Base-by-base conservation (phyloP, 2,113 vertebrate genomes). In the Numida meleagris region DNA sequence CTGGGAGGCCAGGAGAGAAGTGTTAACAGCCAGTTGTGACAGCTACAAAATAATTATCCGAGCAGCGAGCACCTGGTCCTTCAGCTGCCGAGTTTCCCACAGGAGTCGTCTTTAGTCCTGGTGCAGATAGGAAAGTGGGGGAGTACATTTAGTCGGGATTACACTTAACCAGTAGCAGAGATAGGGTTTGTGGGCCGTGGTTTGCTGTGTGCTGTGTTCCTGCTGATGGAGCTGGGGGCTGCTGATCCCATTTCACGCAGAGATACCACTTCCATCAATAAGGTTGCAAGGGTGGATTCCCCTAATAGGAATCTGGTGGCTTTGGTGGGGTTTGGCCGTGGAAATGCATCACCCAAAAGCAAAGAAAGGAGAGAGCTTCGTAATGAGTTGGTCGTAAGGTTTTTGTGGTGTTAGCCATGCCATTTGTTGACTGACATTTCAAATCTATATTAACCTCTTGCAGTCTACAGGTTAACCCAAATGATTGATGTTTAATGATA, bases 41-140 rank as follows among this genome's bases (percentile, higher is more conserved):
- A 96, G 92, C 95, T 88, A 95, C 82, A 81, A 97, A 96, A 95
- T 96, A 95, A 95, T 96, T 96, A 96, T 55, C 89, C 2, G 5
- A 93, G 94, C 73, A 71, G 43, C 15, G 75, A 97, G 95, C 95
- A 96, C 93, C 89, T 95, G 92, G 91, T 91, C 80, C 88, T 96
- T 95, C 95, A 96, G 93, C 88, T 94, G 86, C 91, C 2, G 24
- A 46, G 91, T 61, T 93, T 95, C 94, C 90, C 88, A 4, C 73
- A 84, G 88, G 93, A 91, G 80, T 78, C 82, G 42, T 95, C 90
- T 34, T 24, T 46, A 88, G 73, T 70, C 82, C 73, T 84, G 88
- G 89, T 68, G 70, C 92, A 88, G 61, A 75, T 33, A 91, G 88
- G 61, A n/a, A 90, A 82, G 34, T 61, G 53, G 83, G 70, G 43